Conservation (phyloP, 2,113 vertebrate species). For the Podarcis raffonei region DNA sequence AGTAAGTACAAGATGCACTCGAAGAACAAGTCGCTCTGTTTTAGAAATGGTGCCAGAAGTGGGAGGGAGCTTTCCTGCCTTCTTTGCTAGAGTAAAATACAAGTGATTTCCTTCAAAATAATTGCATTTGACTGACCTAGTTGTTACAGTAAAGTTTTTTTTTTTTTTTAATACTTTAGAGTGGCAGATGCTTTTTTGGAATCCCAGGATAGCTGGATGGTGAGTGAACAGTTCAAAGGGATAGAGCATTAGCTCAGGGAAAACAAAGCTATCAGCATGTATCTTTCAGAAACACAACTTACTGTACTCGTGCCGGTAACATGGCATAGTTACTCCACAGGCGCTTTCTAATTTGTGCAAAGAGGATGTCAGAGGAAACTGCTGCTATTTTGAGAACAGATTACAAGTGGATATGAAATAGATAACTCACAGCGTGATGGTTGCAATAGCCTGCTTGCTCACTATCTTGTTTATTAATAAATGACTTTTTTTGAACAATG, state of each 20-base stretch:
- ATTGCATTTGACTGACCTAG: background rate
- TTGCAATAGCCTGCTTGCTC: slow-evolving; percentile 52
- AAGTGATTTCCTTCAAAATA: background rate
- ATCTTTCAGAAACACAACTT: slow-evolving; percentile 17
- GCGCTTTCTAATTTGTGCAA: slow-evolving; percentile 33
- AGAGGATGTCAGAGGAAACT: slow-evolving; percentile 32
- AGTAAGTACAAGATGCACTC: background rate
- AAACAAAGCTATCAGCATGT: background rate
- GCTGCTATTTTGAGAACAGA: slow-evolving; percentile 31
- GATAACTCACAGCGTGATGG: slow-evolving; percentile 32
- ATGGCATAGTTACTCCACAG: background rate
- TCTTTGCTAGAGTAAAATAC: fast-evolving
- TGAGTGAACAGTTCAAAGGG: slow-evolving; percentile 27
- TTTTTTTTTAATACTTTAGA: background rate
- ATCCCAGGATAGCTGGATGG: background rate
- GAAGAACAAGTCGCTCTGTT: background rate
- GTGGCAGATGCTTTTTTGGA: background rate
- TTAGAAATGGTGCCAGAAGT: background rate
- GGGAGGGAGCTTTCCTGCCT: background rate
- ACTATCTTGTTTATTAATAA: slow-evolving; percentile 60
- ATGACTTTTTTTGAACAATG: slow-evolving; percentile 44
- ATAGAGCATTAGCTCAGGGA: background rate
- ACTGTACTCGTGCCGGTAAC: slow-evolving; percentile 31
- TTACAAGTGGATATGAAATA: slow-evolving; percentile 55
- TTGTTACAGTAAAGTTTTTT: slow-evolving; percentile 3